Percentiles rank a stretch among this genome's conserved stretches.
Evolutionary conservation across 2,888 invertebrate species (phyloP).

Genomic region (Eretmocerus hayati): DNA sequence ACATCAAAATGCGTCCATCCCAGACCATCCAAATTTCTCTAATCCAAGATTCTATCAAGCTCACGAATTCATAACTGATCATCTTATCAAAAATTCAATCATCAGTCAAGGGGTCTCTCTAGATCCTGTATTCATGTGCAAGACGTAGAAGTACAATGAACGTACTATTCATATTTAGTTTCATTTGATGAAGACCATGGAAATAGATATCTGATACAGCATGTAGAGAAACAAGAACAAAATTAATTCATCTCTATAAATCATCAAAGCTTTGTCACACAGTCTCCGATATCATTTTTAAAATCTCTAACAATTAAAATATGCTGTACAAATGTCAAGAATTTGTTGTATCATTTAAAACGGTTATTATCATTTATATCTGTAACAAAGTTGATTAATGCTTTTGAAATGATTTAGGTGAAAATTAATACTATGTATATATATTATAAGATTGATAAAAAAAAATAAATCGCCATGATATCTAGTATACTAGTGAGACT

Average conservation of each 20-base stretch:
- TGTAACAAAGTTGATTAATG: slow-evolving; percentile 16
- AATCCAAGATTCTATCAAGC: too few species aligned
- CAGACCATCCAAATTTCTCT: too few species aligned
- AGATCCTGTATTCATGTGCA: too few species aligned
- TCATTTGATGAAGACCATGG: neutral
- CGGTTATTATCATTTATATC: slow-evolving; percentile 11
- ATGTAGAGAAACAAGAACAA: too few species aligned
- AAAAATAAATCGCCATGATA: slow-evolving; percentile 11
- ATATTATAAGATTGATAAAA: slow-evolving; percentile 14
- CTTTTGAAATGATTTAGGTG: slow-evolving; percentile 13
- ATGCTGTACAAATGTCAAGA: slow-evolving; percentile 19
- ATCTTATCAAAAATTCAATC: too few species aligned
- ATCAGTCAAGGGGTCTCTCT: neutral
- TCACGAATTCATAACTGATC: too few species aligned
- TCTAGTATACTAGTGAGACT: neutral
- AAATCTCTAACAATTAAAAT: slow-evolving; percentile 8
- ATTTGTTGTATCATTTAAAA: slow-evolving; percentile 14
- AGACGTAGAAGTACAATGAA: neutral
- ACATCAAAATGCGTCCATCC: too few species aligned
- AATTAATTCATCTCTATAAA: neutral
- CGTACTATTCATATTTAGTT: neutral
- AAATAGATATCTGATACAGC: slow-evolving; percentile 2
- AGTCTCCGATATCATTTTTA: slow-evolving; percentile 7
- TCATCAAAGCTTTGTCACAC: slow-evolving; percentile 7
- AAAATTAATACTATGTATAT: slow-evolving; percentile 19